Evolutionary conservation across 2,113 vertebrate genomes (phyloP).

Genomic region (Sarotherodon lohbergeri): DNA sequence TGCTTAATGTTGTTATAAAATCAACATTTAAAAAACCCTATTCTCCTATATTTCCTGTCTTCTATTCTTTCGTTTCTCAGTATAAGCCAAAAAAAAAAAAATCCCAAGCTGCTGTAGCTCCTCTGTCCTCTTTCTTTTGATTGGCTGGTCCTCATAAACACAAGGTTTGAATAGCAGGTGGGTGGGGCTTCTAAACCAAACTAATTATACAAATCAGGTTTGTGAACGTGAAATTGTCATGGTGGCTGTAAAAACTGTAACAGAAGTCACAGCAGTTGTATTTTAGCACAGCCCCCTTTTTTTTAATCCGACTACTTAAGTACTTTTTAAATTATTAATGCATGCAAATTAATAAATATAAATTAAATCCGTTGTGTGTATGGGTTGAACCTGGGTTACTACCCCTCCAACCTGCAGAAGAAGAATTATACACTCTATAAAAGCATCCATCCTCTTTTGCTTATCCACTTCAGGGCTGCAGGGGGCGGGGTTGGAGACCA

Average conservation of each 20-base stretch:
- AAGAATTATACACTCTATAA: neutral
- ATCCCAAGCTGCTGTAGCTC: neutral
- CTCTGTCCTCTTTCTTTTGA: neutral
- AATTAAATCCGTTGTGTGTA: neutral
- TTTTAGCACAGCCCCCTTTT: neutral
- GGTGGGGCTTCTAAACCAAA: neutral
- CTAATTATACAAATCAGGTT: neutral
- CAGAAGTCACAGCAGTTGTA: neutral
- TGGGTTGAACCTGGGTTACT: neutral
- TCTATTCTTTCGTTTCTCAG: neutral
- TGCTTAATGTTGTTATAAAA: neutral
- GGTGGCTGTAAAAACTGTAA: neutral
- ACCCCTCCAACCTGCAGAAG: neutral
- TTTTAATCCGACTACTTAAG: neutral
- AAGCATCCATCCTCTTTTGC: neutral
- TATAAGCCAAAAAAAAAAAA: neutral
- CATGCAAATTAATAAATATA: neutral
- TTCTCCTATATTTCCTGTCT: neutral
- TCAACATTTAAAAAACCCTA: neutral
- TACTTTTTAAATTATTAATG: neutral
- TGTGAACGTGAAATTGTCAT: fast-evolving
- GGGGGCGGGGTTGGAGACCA: neutral
- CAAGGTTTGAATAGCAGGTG: no score
- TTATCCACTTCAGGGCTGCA: neutral
- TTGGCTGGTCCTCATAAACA: neutral